Conservation (phyloP, 2,113 vertebrate genomes). For the Dipodomys merriami region DNA sequence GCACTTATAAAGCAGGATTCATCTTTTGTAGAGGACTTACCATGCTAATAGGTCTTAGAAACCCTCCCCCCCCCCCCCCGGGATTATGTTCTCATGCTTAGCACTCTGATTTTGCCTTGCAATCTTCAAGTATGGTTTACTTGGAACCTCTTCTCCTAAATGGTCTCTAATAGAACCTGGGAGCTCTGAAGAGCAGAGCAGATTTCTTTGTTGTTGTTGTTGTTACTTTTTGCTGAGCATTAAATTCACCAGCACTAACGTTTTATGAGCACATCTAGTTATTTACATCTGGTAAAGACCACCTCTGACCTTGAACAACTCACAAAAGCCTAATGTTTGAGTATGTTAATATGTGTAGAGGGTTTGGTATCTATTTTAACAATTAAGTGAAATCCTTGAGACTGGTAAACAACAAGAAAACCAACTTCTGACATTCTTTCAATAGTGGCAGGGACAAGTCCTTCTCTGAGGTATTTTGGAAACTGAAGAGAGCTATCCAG, state of each 20-base stretch:
- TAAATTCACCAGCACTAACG: constrained; percentile 51
- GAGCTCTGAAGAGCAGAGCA: background rate
- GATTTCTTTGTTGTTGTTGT: background rate
- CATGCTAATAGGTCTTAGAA: constrained; percentile 76
- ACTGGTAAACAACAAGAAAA: constrained; percentile 33
- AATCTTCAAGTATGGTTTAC: constrained; percentile 76
- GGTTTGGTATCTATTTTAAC: constrained; percentile 3
- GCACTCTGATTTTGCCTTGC: constrained; percentile 64
- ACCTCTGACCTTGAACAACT: constrained; percentile 51
- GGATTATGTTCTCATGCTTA: constrained; percentile 71
- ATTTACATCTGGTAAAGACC: constrained; percentile 61
- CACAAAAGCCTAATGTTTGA: background rate
- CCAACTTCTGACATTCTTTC: background rate
- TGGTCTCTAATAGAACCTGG: constrained; percentile 65
- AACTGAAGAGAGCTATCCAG: background rate
- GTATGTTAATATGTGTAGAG: background rate
- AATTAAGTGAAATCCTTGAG: constrained; percentile 42
- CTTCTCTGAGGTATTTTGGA: background rate
- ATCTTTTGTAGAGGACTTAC: constrained; percentile 81
- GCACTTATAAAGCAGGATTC: constrained; percentile 83
- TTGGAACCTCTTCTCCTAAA: constrained; percentile 74
- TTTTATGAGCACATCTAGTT: constrained; percentile 56
- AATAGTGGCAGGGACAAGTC: background rate
- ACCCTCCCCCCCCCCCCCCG: no score
- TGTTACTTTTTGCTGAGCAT: constrained; percentile 12